These are phyloP conservation scores for Myotis lucifugus DNA, from an alignment of 2,113 vertebrate species.

Conservation along the genomic window DNA sequence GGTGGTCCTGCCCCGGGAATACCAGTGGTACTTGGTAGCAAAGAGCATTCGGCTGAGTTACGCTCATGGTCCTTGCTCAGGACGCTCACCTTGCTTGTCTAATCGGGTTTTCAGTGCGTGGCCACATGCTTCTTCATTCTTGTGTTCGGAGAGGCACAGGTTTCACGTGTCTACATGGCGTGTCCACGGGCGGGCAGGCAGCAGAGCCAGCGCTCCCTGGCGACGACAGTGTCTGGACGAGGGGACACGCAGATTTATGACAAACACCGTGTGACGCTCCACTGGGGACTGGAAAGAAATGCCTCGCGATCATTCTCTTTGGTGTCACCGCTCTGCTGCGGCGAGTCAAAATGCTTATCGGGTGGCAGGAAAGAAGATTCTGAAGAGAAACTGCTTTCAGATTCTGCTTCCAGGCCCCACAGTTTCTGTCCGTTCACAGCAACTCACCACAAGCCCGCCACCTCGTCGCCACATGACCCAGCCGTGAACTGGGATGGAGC, in stretches of 20 bases:
- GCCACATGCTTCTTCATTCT: not conserved
- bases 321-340: not conserved
- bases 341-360: not conserved
- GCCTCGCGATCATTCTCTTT: not conserved
- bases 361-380: not conserved
- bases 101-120: not conserved
- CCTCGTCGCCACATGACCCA: not conserved
- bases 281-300: not conserved
- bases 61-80: not conserved
- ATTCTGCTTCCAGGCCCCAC: not conserved
- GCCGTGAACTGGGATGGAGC: not conserved
- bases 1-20: not conserved
- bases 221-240: not conserved
- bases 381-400: not conserved
- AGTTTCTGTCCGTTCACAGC: not conserved
- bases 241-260: not conserved
- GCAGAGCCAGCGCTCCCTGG: not conserved
- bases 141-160: rapidly evolving
- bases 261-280: not conserved
- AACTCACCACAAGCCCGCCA: rapidly evolving
- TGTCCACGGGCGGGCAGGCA: rapidly evolving
- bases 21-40: rapidly evolving
- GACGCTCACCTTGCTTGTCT: not conserved
- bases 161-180: not conserved
- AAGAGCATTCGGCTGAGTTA: not conserved